Conservation (phyloP, 2,888 invertebrate species). For the Caenorhabditis macrosperma region DNA sequence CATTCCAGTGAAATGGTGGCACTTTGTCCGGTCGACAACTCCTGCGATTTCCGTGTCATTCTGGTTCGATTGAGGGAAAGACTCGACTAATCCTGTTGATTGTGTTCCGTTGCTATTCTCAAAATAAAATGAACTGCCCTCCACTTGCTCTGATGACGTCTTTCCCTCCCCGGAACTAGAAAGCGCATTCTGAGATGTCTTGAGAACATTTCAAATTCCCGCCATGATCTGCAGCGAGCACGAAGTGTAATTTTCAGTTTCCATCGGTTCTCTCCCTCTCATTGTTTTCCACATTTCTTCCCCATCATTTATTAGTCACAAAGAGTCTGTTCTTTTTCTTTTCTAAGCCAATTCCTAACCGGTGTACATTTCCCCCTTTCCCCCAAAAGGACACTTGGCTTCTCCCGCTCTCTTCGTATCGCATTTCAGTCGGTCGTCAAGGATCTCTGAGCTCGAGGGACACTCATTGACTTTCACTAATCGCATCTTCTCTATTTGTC, state of each 20-base stretch:
- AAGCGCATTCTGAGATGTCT: neutral
- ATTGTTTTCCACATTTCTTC: neutral
- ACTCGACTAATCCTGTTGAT: conserved; percentile 3
- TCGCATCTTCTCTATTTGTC: conserved; percentile 9
- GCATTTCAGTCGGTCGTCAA: conserved; percentile 4
- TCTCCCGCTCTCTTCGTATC: neutral
- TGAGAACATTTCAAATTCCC: neutral
- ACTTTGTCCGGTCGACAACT: conserved; percentile 91
- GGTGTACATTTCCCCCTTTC: too few relatives aligned
- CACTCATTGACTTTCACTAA: conserved; percentile 2
- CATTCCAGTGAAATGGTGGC: conserved; percentile 97
- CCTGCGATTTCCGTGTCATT: conserved; percentile 96
- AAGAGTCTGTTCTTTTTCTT: conserved; percentile 8
- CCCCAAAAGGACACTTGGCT: neutral
- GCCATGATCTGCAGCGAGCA: neutral
- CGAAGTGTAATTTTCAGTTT: neutral
- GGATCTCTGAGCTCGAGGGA: conserved; percentile 15
- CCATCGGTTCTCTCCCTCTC: neutral
- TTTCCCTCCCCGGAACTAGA: neutral
- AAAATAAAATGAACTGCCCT: neutral
- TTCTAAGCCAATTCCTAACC: neutral
- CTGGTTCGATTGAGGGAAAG: conserved; percentile 85
- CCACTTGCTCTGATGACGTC: neutral
- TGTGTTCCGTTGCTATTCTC: neutral
- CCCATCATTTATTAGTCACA: neutral